Base-by-base conservation (phyloP, 2,888 invertebrate genomes). In the Coenonympha glycerion region DNA sequence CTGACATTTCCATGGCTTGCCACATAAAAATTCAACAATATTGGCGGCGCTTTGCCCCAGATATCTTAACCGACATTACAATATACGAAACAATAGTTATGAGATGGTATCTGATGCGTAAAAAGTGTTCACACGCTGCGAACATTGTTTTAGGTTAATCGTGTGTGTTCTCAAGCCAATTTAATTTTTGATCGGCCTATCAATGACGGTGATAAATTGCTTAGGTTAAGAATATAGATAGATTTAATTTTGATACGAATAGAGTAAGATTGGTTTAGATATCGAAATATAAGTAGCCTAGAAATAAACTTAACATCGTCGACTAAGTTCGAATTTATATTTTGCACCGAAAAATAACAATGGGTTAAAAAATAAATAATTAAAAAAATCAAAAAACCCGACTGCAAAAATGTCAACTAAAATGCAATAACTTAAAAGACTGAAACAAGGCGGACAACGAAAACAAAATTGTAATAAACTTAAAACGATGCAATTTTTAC, bases 81-180 rank as follows among this genome's bases (percentile, higher is more conserved):
- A 41, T 41, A 15, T 30, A 45, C 31, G 28, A 48, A 31, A 50
- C 44, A 50, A 51, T 45, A 41, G 36, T 53, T 45, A 52, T 47
- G 34, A 45, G 56, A 53, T 56, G 49, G 8, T 53, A 51, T 53
- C 51, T 11, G n/a, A 8, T 24, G 37, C 15, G 51, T 46, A 53
- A 53, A 53, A 55, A 55, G 6, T 42, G 53, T 51, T 30, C 56
- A 56, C 53, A 51, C 39, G 34, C 45, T 16, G 44, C 22, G 24
- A 11, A 24, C 34, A 49, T 49, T 36, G 39, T 49, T 39, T 28
- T 33, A 28, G 45, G 49, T 44, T 42, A 53, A 53, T 53, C 50
- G 42, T 16, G 46, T 33, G 44, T 45, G 46, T 55, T 49, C 42
- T 40, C 41, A 49, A 45, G 28, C 37, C 31, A 52, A 41, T 52